Evolutionary conservation across 2,113 vertebrate species (phyloP).

Genomic region (Marmota monax): DNA sequence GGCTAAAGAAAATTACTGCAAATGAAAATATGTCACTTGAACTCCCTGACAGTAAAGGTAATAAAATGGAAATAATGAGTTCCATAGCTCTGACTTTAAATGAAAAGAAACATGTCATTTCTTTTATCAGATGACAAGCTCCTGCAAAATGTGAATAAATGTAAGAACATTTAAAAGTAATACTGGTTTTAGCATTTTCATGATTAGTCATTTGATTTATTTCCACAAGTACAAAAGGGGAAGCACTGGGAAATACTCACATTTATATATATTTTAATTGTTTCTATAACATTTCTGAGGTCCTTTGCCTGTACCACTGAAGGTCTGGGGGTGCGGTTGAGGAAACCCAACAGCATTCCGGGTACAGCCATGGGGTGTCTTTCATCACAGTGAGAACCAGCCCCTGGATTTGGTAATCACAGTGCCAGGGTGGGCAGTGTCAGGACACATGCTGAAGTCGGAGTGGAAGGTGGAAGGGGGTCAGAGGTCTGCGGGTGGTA

Average conservation of each 20-base stretch:
- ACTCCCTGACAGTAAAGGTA: neutral
- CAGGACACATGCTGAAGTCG: neutral
- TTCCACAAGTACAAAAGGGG: neutral
- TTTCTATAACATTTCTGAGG: neutral
- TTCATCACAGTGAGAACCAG: rapidly evolving
- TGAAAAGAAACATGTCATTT: neutral
- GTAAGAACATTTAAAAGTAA: neutral
- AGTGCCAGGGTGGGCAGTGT: rapidly evolving
- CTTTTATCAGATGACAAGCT: neutral
- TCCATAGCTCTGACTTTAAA: slow-evolving; percentile 13
- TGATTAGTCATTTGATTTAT: neutral
- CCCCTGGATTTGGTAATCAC: neutral
- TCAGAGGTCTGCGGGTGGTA: neutral
- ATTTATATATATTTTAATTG: neutral
- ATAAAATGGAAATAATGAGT: slow-evolving; percentile 47
- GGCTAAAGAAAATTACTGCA: slow-evolving; percentile 43
- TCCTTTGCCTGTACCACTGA: neutral
- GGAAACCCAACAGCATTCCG: neutral
- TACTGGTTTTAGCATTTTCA: neutral
- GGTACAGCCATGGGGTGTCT: no score
- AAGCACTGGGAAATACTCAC: neutral
- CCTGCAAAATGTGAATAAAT: neutral
- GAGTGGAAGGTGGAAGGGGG: rapidly evolving
- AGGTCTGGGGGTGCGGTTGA: neutral
- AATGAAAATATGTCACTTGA: slow-evolving; percentile 61